phyloP scores from a whole-genome alignment of 2,888 invertebrate genomes.

The Drosophila leonis region DNA sequence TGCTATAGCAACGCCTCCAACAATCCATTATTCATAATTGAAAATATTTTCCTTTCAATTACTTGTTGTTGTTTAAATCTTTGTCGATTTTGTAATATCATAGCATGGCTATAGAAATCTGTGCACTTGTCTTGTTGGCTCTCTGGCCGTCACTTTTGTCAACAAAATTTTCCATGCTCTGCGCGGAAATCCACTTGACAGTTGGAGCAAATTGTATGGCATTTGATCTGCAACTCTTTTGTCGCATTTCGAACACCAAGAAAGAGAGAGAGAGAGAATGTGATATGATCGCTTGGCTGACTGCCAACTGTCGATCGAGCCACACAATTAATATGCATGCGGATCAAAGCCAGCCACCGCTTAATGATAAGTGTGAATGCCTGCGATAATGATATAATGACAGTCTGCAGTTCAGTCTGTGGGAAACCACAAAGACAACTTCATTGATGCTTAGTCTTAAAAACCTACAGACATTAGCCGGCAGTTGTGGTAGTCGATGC shows the following conservation, averaged over 20 bases:
- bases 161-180: conserved; percentile 28
- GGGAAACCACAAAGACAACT: conserved; percentile 28
- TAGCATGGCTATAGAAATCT: conserved; percentile 14
- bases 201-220: conserved; percentile 38
- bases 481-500: neutral
- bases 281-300: conserved; percentile 31
- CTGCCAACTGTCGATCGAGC: conserved; percentile 19
- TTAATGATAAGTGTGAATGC: conserved; percentile 30
- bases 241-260: too few species aligned
- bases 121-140: conserved; percentile 29
- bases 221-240: conserved; percentile 26
- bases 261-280: conserved; percentile 15
- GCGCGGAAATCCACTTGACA: conserved; percentile 41
- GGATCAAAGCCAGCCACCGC: conserved; percentile 34
- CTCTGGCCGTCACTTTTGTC: conserved; percentile 32
- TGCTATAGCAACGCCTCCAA: conserved; percentile 15
- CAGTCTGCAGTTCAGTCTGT: neutral
- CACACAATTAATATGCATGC: conserved; percentile 18
- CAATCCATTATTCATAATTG: conserved; percentile 2
- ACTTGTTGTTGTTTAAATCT: neutral
- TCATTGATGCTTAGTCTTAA: neutral
- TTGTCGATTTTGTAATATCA: conserved; percentile 2
- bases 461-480: neutral
- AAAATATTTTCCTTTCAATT: conserved; percentile 9
- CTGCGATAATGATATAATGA: conserved; percentile 29